These are phyloP conservation scores for Sebastolobus altivelis DNA, from an alignment of 2,797 vertebrate species.

Conservation along the genomic window DNA sequence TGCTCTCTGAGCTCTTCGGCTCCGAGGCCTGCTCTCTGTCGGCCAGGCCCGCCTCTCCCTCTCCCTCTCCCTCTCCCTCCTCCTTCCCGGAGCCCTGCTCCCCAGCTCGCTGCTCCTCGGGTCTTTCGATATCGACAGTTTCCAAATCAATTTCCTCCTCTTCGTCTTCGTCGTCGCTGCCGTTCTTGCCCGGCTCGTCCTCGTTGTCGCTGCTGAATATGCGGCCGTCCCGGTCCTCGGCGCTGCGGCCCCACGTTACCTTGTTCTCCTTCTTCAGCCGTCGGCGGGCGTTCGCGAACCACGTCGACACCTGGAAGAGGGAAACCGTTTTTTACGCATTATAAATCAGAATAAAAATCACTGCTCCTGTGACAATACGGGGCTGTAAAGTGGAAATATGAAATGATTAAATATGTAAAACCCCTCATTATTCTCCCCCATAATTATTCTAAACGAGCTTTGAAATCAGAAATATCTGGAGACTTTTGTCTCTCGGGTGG, in stretches of 20 bases:
- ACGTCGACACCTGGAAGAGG: constrained; percentile 89
- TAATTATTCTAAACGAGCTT: constrained; percentile 1
- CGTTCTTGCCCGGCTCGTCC: constrained; percentile 92
- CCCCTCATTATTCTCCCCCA: neutral
- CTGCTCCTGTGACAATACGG: neutral
- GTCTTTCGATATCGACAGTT: constrained; percentile 93
- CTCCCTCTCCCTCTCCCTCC: constrained; percentile 85
- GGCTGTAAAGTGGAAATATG: neutral
- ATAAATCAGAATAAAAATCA: neutral
- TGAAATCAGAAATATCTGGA: constrained; percentile 17
- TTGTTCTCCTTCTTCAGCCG: constrained; percentile 97
- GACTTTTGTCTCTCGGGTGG: neutral
- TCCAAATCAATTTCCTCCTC: constrained; percentile 98
- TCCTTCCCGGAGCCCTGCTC: constrained; percentile 88
- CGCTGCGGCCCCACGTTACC: constrained; percentile 96
- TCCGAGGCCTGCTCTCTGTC: constrained; percentile 78
- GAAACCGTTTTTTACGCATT: neutral
- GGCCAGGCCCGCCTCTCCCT: constrained; percentile 86
- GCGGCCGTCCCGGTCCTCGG: constrained; percentile 93
- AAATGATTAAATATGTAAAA: neutral
- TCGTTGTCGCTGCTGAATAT: constrained; percentile 97
- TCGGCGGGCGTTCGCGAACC: constrained; percentile 94
- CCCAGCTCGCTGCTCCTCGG: constrained; percentile 87
- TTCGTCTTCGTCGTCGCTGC: constrained; percentile 93
- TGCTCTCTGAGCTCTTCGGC: constrained; percentile 78